These are phyloP conservation scores for Proteles cristata DNA, from an alignment of 2,113 vertebrate genomes.

Conservation along the genomic window DNA sequence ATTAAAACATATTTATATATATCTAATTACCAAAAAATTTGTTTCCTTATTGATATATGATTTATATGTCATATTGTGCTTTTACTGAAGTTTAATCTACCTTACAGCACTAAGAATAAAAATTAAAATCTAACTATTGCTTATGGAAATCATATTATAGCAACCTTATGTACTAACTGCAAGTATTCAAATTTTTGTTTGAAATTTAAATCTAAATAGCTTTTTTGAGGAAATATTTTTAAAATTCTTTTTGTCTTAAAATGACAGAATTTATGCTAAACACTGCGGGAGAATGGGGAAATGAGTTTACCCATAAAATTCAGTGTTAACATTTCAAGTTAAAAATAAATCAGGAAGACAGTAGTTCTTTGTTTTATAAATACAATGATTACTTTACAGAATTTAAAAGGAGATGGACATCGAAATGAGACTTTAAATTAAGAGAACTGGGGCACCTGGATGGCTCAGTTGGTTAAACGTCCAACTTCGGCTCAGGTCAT, in stretches of 20 bases:
- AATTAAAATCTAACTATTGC: neutral
- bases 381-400: neutral
- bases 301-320: neutral
- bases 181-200: conserved; percentile 11
- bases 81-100: neutral
- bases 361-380: neutral
- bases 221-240: conserved; percentile 28
- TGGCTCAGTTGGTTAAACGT: no score
- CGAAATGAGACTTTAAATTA: neutral
- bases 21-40: neutral
- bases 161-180: neutral
- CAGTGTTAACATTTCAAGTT: neutral
- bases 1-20: neutral
- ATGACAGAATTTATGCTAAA: neutral
- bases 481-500: no score
- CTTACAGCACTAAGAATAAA: neutral
- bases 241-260: conserved; percentile 36
- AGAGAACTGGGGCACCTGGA: neutral
- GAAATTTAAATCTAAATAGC: conserved; percentile 28
- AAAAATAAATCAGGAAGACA: neutral
- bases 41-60: neutral
- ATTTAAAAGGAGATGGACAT: conserved; percentile 13
- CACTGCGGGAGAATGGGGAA: neutral
- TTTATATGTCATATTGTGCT: neutral
- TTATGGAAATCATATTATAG: neutral